A percentile compares a stretch with the other conserved stretches of the same genome.
Evolutionary conservation across 2,888 invertebrate genomes (phyloP).

Genomic region (Sicus ferrugineus): DNA sequence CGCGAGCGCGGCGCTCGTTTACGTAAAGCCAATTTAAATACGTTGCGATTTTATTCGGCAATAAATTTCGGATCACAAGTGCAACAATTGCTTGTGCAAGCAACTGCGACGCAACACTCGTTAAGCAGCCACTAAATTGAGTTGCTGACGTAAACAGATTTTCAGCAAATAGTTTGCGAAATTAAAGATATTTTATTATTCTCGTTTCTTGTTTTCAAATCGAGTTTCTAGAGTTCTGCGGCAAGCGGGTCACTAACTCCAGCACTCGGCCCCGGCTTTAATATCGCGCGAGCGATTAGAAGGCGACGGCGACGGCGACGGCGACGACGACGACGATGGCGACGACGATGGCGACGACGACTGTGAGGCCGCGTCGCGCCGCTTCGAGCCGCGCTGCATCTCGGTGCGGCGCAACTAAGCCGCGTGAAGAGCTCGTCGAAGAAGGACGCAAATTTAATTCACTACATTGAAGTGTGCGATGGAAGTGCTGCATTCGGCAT

Average conservation of each 20-base stretch:
- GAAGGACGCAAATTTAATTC: neutral
- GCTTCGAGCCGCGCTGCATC: too few species aligned
- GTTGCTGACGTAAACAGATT: neutral
- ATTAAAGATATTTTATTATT: neutral
- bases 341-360: neutral
- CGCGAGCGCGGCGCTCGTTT: too few species aligned
- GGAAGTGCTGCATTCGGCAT: neutral
- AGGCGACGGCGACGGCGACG: neutral
- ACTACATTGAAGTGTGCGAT: neutral
- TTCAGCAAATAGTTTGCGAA: neutral
- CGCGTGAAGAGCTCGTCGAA: neutral
- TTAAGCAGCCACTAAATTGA: too few species aligned
- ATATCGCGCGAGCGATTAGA: neutral
- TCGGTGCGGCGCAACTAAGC: neutral
- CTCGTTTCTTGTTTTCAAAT: neutral
- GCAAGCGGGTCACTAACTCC: slow-evolving; percentile 10
- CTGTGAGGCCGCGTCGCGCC: too few species aligned
- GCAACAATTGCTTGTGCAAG: too few species aligned
- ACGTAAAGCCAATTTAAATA: too few species aligned
- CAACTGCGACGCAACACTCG: too few species aligned
- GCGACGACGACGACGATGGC: neutral
- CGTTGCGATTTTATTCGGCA: too few species aligned
- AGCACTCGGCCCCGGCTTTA: neutral
- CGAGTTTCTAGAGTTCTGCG: neutral
- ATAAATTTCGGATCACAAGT: too few species aligned